A percentile compares a stretch with the other conserved stretches of the same genome.
Evolutionary conservation across 2,113 vertebrate genomes (phyloP).

Genomic region (Fulmarus glacialis): DNA sequence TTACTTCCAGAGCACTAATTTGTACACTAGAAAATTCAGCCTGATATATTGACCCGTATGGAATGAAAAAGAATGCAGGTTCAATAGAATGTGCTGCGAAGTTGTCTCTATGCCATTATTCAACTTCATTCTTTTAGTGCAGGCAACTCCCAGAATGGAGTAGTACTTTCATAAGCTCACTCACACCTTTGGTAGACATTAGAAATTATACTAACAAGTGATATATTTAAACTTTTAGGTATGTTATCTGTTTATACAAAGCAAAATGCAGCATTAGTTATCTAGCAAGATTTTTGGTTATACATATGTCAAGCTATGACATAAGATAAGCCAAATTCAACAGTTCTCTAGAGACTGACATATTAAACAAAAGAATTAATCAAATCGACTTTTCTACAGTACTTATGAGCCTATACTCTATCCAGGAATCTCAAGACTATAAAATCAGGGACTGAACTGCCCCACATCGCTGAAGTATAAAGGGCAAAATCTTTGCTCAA

Average conservation of each 20-base stretch:
- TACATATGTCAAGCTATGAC: not conserved
- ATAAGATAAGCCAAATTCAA: not conserved
- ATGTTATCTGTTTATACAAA: not conserved
- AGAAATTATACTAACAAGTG: not conserved
- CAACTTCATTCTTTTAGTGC: not conserved
- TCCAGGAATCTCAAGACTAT: not conserved
- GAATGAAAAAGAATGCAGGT: not conserved
- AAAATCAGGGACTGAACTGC: not conserved
- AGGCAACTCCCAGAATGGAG: not conserved
- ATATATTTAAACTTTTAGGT: not conserved
- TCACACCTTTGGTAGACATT: not conserved
- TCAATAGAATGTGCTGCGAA: not conserved
- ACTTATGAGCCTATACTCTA: not conserved
- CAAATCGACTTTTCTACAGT: not conserved
- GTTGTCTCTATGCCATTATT: not conserved
- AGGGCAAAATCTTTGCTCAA: not conserved
- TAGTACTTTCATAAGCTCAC: not conserved
- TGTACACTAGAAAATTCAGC: not conserved
- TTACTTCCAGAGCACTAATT: not conserved
- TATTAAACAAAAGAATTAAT: not conserved
- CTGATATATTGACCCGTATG: not conserved
- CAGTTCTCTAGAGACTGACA: not conserved
- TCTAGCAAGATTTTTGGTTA: not conserved
- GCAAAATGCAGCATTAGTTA: not conserved
- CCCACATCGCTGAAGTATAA: not conserved